Base-by-base conservation (phyloP, 2,113 vertebrate genomes). In the Dicaeum eximium region DNA sequence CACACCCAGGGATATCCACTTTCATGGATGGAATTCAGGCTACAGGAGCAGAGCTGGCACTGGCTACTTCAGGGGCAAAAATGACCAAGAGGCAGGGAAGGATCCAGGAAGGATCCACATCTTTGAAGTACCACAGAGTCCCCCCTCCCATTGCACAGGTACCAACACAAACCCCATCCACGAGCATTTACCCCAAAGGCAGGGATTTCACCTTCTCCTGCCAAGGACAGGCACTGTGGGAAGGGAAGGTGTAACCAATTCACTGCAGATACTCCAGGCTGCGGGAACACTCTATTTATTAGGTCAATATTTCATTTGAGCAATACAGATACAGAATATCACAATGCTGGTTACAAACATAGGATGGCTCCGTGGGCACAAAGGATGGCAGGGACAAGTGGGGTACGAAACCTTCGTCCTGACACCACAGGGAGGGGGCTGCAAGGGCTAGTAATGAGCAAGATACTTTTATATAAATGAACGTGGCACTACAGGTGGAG, bases 331-430 rank as follows among this genome's bases (percentile, higher is more conserved):
- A 98, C 98, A 98, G 97, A 98, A 97, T 98, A 98, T 98, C 98
- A 98, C 98, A 98, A 98, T 98, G 98, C 97, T 98, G 98, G 98
- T 98, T 98, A 98, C 98, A 99, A 98, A 98, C 98, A 98, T 82
- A 94, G 98, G 97, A 97, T 98, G 98, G 95, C 96, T 97, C 94
- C 94, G 97, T 97, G 98, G 97, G 98, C 98, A 98, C 98, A 98
- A 93, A 98, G 87, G 95, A 97, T 24, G 92, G 62, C 20, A 38
- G 95, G 94, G 94, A 64, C 80, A 44, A 94, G 79, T 33, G 96
- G 92, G 95, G 73, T 75, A 97, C 8, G 85, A 96, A 98, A 97
- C 53, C 44, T 92, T 82, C 79, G 61, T 96, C 96, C 96, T 66
- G 97, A 98, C 97, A 98, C 87, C 42, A 96, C 93, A 96, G 95